These are phyloP conservation scores for Zaprionus inermis DNA, from an alignment of 1,140 invertebrate species.

Conservation along the genomic window DNA sequence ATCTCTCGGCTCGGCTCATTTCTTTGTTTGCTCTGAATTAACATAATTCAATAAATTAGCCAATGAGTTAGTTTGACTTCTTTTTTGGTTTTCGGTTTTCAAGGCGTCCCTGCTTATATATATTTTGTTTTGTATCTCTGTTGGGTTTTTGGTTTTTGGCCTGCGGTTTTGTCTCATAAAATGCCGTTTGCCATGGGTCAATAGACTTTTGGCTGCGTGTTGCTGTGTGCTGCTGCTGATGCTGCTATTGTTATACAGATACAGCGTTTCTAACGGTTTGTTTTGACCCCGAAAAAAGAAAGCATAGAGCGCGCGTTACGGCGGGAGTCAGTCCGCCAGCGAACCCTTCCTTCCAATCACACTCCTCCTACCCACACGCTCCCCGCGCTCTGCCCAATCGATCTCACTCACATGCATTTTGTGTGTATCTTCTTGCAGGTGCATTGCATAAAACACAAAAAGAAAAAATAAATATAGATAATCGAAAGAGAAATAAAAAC, in stretches of 20 bases:
- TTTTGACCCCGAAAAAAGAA: not conserved
- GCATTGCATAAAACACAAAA: conserved; percentile 6
- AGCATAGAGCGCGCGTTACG: not conserved
- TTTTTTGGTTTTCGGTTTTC: conserved; percentile 13
- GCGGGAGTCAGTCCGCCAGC: not conserved
- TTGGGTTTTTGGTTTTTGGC: conserved; percentile 12
- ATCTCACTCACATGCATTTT: conserved; percentile 41
- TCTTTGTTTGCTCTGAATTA: conserved; percentile 52
- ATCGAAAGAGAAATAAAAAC: not conserved
- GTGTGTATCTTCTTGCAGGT: conserved; percentile 60
- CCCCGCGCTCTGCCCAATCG: conserved; percentile 9
- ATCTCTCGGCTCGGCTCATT: conserved; percentile 1
- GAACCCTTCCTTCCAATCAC: not conserved
- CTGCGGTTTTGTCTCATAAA: conserved; percentile 17
- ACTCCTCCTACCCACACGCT: not conserved
- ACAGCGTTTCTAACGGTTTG: conserved; percentile 28
- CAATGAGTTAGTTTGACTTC: conserved; percentile 59
- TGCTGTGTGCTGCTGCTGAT: conserved; percentile 18
- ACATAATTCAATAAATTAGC: conserved; percentile 73
- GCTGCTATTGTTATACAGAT: conserved; percentile 31
- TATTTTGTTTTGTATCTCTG: conserved; percentile 13
- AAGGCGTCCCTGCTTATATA: conserved; percentile 16
- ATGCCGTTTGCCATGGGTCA: conserved; percentile 44
- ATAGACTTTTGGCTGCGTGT: conserved; percentile 32
- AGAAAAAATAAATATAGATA: conserved; percentile 11